Conservation (phyloP, 2,888 invertebrate species). For the Tricholauxania praeusta region DNA sequence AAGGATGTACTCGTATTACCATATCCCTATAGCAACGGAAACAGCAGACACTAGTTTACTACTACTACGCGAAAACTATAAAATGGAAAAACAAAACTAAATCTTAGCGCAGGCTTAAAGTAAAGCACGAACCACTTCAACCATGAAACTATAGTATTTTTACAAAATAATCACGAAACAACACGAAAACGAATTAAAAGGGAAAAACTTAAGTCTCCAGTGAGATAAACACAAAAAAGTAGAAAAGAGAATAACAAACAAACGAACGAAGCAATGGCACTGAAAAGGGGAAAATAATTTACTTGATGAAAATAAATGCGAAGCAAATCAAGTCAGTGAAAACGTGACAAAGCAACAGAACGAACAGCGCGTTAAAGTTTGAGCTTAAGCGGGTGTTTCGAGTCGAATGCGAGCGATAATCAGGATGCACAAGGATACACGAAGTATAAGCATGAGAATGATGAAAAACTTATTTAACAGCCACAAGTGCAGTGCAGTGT, state of each 20-base stretch:
- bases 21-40: too few species aligned
- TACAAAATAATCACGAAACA: background rate
- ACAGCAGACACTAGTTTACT: too few species aligned
- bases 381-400: background rate
- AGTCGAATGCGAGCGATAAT: background rate
- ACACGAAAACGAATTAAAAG: background rate
- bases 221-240: background rate
- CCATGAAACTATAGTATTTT: slow-evolving; percentile 5
- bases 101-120: too few species aligned
- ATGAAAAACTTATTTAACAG: slow-evolving; percentile 13
- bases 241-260: background rate
- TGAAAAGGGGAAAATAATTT: slow-evolving; percentile 15
- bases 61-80: too few species aligned
- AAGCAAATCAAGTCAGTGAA: slow-evolving; percentile 15
- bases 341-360: slow-evolving; percentile 24
- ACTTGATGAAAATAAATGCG: slow-evolving; percentile 12
- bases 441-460: background rate
- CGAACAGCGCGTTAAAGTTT: slow-evolving; percentile 2
- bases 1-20: too few species aligned
- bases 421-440: background rate
- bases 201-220: background rate
- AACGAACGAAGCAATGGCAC: background rate
- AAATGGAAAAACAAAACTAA: too few species aligned
- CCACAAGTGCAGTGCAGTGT: background rate
- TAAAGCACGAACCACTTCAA: background rate